Percentiles rank a stretch among this genome's conserved stretches.
These are phyloP conservation scores for Sycophila texana DNA, from an alignment of 2,888 invertebrate species.

Conservation along the genomic window DNA sequence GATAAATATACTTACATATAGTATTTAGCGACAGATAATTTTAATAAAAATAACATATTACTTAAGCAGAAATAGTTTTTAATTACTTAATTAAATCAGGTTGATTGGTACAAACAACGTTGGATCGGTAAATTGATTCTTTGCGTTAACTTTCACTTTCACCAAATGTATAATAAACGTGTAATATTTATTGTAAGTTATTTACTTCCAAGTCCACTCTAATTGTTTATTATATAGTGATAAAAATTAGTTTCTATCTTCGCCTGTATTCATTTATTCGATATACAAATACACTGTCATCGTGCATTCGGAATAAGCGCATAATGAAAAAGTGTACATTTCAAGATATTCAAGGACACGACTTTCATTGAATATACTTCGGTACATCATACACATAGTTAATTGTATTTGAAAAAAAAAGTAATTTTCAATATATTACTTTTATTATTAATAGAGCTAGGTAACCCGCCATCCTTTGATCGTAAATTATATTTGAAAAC, in stretches of 20 bases:
- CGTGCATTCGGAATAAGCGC: neutral
- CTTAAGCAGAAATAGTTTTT: neutral
- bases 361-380: neutral
- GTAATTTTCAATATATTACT: too few relatives aligned
- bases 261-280: neutral
- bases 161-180: slow-evolving; percentile 19
- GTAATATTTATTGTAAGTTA: too few relatives aligned
- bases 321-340: neutral
- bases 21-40: too few relatives aligned
- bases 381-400: neutral
- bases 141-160: slow-evolving; percentile 29
- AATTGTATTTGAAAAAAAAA: neutral
- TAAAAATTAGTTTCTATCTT: too few relatives aligned
- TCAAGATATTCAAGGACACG: neutral
- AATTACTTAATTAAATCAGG: slow-evolving; percentile 16
- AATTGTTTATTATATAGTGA: too few relatives aligned
- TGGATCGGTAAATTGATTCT: neutral
- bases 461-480: slow-evolving; percentile 14
- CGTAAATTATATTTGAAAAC: too few relatives aligned
- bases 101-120: slow-evolving; percentile 16
- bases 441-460: slow-evolving; percentile 5
- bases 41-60: too few relatives aligned
- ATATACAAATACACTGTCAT: neutral
- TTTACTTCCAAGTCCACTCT: too few relatives aligned
- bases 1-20: too few relatives aligned